Conservation (phyloP, 2,888 invertebrate species). For the Electrophaes corylata region DNA sequence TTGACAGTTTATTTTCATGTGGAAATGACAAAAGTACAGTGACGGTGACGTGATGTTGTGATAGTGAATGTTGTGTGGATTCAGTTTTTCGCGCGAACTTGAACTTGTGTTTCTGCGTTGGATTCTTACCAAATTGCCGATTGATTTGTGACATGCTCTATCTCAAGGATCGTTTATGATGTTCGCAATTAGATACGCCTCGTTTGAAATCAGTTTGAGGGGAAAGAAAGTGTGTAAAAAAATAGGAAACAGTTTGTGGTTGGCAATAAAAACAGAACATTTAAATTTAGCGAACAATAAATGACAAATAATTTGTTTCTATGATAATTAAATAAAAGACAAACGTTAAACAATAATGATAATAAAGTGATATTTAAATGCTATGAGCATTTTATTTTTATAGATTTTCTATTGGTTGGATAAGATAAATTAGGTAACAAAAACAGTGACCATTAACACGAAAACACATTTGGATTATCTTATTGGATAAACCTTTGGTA, state of each 20-base stretch:
- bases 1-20: conserved; percentile 68
- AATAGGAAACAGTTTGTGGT: conserved; percentile 62
- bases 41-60: conserved; percentile 44
- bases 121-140: conserved; percentile 58
- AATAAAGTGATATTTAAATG: conserved; percentile 37
- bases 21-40: conserved; percentile 61
- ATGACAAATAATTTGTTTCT: conserved; percentile 41
- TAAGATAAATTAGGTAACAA: conserved; percentile 4
- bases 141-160: conserved; percentile 75
- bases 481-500: conserved; percentile 20
- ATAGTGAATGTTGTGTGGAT: conserved; percentile 48
- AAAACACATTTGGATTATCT: conserved; percentile 13
- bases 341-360: conserved; percentile 41
- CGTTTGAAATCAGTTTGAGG: conserved; percentile 70
- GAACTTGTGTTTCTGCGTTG: conserved; percentile 57
- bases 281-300: conserved; percentile 22
- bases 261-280: conserved; percentile 54
- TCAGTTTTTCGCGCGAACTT: conserved; percentile 72
- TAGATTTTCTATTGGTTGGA: conserved; percentile 20
- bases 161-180: conserved; percentile 72
- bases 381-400: conserved; percentile 37
- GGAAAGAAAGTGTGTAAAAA: conserved; percentile 75
- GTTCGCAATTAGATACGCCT: conserved; percentile 76
- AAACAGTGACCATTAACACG: conserved; percentile 17
- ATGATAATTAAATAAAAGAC: conserved; percentile 27